Evolutionary conservation across 2,888 invertebrate genomes (phyloP).

Genomic region (Conchocele bisecta): DNA sequence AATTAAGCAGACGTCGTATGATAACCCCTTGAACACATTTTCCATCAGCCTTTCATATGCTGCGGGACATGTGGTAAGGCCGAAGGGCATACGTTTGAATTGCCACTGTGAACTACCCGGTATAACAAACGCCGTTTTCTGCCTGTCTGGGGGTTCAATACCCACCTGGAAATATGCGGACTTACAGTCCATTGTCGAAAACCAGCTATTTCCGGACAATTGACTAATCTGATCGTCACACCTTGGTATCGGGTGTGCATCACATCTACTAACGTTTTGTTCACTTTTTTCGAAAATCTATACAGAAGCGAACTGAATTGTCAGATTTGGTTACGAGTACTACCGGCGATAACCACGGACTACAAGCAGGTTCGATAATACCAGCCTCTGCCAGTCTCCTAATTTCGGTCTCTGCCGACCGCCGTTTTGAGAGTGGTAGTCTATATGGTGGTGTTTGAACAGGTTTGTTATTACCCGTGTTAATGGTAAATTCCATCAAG

Average conservation of each 20-base stretch:
- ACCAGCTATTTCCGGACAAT: slow-evolving; percentile 39
- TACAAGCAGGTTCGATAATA: not conserved
- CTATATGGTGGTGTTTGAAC: not conserved
- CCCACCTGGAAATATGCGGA: slow-evolving; percentile 39
- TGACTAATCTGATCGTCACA: slow-evolving; percentile 41
- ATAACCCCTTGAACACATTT: slow-evolving; percentile 13
- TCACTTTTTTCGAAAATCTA: not conserved
- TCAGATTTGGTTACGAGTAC: not conserved
- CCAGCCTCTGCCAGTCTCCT: not conserved
- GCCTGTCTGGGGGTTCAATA: slow-evolving; percentile 17
- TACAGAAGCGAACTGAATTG: not conserved
- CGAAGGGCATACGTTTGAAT: slow-evolving; percentile 41
- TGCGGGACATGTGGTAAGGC: slow-evolving; percentile 30
- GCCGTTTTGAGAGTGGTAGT: not conserved
- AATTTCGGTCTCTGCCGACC: not conserved
- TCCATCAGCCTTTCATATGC: slow-evolving; percentile 41
- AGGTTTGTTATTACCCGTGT: not conserved
- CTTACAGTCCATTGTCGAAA: slow-evolving; percentile 32
- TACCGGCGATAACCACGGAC: not conserved
- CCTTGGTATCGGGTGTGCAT: slow-evolving; percentile 46
- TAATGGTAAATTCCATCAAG: not conserved
- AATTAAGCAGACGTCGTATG: slow-evolving; percentile 14
- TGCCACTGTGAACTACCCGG: slow-evolving; percentile 34
- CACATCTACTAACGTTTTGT: not conserved
- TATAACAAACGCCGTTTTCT: slow-evolving; percentile 36